Conservation (phyloP, 1,140 invertebrate species). For the Plodia interpunctella region DNA sequence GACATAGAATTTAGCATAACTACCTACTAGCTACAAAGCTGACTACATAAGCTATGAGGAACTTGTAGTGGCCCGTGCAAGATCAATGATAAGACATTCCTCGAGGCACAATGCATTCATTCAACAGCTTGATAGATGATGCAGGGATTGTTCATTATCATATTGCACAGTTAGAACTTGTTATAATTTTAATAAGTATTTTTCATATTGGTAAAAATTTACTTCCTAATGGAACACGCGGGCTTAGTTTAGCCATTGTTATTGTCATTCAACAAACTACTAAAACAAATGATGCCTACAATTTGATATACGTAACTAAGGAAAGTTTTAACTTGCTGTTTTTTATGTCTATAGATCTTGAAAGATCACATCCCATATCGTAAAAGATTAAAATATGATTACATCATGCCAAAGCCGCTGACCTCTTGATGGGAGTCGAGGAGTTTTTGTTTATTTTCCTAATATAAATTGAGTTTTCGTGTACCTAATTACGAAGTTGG, state of each 20-base stretch:
- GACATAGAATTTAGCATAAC: too few species aligned
- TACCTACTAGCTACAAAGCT: not conserved
- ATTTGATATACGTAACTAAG: too few species aligned
- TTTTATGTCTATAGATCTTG: too few species aligned
- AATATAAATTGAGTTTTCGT: constrained; percentile 21
- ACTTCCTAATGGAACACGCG: too few species aligned
- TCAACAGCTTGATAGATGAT: constrained; percentile 27
- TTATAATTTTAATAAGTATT: too few species aligned
- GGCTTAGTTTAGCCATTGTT: too few species aligned
- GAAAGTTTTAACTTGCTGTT: too few species aligned
- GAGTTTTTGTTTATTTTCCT: constrained; percentile 18
- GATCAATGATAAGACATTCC: constrained; percentile 44
- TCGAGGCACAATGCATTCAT: constrained; percentile 42
- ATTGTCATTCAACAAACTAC: too few species aligned
- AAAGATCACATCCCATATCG: not conserved
- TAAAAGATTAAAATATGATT: not conserved
- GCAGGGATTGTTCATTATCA: constrained; percentile 35
- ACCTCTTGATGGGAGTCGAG: constrained; percentile 17
- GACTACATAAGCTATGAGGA: not conserved
- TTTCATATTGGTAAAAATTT: too few species aligned
- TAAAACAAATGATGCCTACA: too few species aligned
- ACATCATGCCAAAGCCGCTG: constrained; percentile 17
- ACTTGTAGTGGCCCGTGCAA: constrained; percentile 17
- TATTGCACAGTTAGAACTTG: constrained; percentile 6
- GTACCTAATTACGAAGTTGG: constrained; percentile 7